Conservation (phyloP, 2,113 vertebrate species). For the Leucoraja erinaceus region DNA sequence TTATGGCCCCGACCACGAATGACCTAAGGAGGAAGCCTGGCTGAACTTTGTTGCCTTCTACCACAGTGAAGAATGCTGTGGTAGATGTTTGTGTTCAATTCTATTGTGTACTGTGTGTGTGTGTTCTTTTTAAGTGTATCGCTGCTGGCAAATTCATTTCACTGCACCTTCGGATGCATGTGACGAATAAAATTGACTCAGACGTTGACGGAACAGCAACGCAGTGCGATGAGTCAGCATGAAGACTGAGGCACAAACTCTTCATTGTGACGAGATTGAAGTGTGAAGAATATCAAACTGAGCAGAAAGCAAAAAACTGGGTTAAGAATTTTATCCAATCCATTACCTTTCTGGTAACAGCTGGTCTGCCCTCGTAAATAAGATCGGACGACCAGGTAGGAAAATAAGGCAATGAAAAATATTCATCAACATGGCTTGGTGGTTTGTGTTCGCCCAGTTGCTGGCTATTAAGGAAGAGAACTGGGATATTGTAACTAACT, state of each 20-base stretch:
- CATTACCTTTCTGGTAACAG: not conserved
- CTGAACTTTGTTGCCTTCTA: too few species aligned
- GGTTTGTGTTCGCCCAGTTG: not conserved
- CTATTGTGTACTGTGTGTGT: too few species aligned
- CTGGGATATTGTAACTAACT: not conserved
- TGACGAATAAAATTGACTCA: too few species aligned
- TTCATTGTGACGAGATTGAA: too few species aligned
- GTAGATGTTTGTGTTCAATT: too few species aligned
- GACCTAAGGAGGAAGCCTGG: too few species aligned
- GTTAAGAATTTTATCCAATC: not conserved
- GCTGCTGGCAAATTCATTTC: too few species aligned
- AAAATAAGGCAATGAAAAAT: conserved; percentile 25
- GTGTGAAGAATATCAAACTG: not conserved
- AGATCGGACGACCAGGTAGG: conserved; percentile 1
- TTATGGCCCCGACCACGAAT: too few species aligned
- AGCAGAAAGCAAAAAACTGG: not conserved
- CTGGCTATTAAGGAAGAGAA: not conserved
- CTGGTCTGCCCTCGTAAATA: not conserved
- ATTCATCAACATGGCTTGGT: not conserved
- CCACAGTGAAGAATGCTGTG: too few species aligned
- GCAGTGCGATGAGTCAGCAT: not conserved
- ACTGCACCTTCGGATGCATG: too few species aligned
- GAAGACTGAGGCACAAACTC: not conserved
- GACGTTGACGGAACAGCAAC: too few species aligned
- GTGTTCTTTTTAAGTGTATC: too few species aligned